phyloP scores from a whole-genome alignment of 2,113 vertebrate species.

The Ptilorrhoa leucosticta region DNA sequence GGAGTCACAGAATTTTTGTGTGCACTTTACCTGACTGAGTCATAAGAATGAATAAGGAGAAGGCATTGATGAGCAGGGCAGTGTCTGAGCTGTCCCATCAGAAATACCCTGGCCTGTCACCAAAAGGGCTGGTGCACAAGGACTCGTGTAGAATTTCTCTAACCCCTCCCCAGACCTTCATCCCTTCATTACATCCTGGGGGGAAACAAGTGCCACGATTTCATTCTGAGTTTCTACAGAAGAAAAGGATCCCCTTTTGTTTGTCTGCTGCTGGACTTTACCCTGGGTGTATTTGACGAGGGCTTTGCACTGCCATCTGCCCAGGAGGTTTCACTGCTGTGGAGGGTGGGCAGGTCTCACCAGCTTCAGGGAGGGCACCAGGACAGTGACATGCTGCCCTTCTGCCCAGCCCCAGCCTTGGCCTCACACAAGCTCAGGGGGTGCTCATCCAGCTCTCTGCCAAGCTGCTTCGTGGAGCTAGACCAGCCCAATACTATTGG shows the following conservation, averaged over 20 bases:
- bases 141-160: background rate
- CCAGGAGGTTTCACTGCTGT: fast-evolving
- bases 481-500: background rate
- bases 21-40: background rate
- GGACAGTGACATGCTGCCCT: background rate
- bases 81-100: background rate
- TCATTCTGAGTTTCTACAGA: background rate
- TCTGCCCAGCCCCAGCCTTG: background rate
- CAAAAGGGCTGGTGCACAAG: background rate
- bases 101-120: background rate
- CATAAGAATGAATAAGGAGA: background rate
- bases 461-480: background rate
- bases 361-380: background rate
- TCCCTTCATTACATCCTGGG: background rate
- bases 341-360: background rate
- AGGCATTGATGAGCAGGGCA: background rate
- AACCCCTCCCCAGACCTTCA: background rate
- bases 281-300: background rate
- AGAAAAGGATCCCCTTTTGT: background rate
- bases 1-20: background rate
- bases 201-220: background rate
- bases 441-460: background rate
- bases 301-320: background rate
- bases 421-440: background rate
- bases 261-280: background rate